A percentile compares a stretch with the other conserved stretches of the same genome.
phyloP scores from a whole-genome alignment of 2,113 vertebrate species.

The Podarcis cretensis region DNA sequence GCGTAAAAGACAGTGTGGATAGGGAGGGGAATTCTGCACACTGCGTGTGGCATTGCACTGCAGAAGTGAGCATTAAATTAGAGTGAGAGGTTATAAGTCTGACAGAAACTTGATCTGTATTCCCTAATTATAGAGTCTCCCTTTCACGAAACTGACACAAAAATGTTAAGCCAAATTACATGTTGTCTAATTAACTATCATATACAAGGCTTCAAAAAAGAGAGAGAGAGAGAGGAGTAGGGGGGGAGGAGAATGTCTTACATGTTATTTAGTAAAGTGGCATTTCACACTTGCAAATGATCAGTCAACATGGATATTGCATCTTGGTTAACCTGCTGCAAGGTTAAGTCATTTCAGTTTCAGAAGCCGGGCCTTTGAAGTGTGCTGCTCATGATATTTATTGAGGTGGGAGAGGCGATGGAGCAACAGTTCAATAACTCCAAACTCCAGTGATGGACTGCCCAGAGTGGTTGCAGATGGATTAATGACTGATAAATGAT shows the following conservation, averaged over 20 bases:
- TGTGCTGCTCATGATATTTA: slow-evolving; percentile 77
- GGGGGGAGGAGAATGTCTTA: not conserved
- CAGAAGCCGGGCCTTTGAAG: slow-evolving; percentile 51
- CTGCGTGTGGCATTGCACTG: slow-evolving; percentile 64
- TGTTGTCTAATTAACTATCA: slow-evolving; percentile 80
- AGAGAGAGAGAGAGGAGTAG: not conserved
- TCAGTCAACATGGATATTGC: slow-evolving; percentile 52
- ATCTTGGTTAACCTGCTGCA: slow-evolving; percentile 48
- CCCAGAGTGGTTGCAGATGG: slow-evolving; percentile 79
- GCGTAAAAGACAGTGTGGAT: slow-evolving; percentile 66
- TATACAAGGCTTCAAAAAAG: slow-evolving; percentile 68
- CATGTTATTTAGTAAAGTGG: slow-evolving; percentile 62
- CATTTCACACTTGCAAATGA: slow-evolving; percentile 17
- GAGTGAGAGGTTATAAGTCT: slow-evolving; percentile 73
- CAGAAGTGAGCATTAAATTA: slow-evolving; percentile 73
- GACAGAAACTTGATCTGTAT: slow-evolving; percentile 78
- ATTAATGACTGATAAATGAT: slow-evolving; percentile 76
- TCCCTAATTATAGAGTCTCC: slow-evolving; percentile 80
- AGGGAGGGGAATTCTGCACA: slow-evolving; percentile 37
- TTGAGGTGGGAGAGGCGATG: slow-evolving; percentile 76
- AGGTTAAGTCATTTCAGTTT: slow-evolving; percentile 50
- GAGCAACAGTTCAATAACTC: slow-evolving; percentile 71
- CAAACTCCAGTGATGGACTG: slow-evolving; percentile 74
- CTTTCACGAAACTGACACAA: slow-evolving; percentile 77
- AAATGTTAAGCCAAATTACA: slow-evolving; percentile 80